Evolutionary conservation across 2,113 vertebrate species (phyloP).

Genomic region (Lichenostomus cassidix): DNA sequence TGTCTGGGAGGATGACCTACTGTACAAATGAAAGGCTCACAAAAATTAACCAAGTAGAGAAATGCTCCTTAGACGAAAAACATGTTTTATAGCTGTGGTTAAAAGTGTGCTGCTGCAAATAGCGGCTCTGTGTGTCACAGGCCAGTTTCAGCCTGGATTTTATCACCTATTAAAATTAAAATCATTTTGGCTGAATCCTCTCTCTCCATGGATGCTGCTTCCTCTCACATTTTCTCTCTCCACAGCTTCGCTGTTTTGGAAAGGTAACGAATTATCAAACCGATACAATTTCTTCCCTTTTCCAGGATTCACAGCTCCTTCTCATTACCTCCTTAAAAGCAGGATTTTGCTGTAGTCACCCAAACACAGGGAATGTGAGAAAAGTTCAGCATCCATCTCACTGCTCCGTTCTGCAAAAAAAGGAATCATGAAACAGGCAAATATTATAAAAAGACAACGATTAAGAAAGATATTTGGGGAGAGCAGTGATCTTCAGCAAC

Average conservation of each 20-base stretch:
- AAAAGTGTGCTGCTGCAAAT: conserved; percentile 44
- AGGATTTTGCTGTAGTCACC: background rate
- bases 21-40: conserved; percentile 64
- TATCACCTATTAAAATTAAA: conserved; percentile 55
- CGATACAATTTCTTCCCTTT: accelerated
- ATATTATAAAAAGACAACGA: conserved; percentile 19
- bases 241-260: background rate
- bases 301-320: background rate
- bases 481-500: background rate
- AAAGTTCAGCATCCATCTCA: background rate
- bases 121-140: background rate
- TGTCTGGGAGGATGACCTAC: conserved; percentile 51
- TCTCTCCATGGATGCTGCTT: background rate
- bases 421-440: background rate
- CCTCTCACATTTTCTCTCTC: background rate
- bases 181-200: conserved; percentile 13
- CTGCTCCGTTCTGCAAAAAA: background rate
- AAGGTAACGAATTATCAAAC: background rate
- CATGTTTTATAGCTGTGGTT: background rate
- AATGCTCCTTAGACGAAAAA: conserved; percentile 34
- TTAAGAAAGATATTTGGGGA: background rate
- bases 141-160: conserved; percentile 40
- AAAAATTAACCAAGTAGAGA: conserved; percentile 65
- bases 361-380: background rate
- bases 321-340: background rate